These are phyloP conservation scores for Ceratoteleas bidentatus DNA, from an alignment of 1,140 invertebrate genomes.

Conservation along the genomic window DNA sequence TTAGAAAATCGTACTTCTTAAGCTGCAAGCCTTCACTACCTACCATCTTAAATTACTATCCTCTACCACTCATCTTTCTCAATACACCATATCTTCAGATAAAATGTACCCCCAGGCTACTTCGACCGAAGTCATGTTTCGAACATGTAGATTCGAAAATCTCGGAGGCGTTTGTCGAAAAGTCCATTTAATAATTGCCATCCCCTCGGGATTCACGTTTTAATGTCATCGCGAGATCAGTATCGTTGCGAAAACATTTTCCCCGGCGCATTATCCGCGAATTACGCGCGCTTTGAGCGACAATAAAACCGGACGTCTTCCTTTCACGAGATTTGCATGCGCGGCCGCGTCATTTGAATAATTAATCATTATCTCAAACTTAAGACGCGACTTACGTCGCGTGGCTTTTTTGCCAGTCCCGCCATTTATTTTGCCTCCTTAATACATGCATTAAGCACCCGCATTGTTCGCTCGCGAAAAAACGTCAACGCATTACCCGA, in stretches of 20 bases:
- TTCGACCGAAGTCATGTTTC: too few relatives aligned
- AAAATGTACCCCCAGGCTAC: too few relatives aligned
- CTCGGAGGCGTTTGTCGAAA: too few relatives aligned
- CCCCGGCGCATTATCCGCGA: constrained; percentile 21
- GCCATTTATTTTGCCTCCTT: not conserved
- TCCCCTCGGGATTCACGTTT: constrained; percentile 2
- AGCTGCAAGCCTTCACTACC: too few relatives aligned
- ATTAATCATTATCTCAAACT: constrained; percentile 37
- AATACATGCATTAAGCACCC: too few relatives aligned
- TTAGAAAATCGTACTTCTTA: too few relatives aligned
- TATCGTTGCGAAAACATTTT: constrained; percentile 41
- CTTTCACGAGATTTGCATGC: constrained; percentile 27
- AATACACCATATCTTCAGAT: too few relatives aligned
- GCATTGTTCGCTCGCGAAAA: too few relatives aligned
- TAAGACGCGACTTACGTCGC: constrained; percentile 20
- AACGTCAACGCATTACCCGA: too few relatives aligned
- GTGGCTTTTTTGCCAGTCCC: not conserved
- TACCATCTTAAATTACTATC: too few relatives aligned
- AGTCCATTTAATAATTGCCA: constrained; percentile 12
- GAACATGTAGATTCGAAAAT: too few relatives aligned
- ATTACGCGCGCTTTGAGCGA: constrained; percentile 21
- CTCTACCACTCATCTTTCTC: not conserved
- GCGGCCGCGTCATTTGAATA: constrained; percentile 19
- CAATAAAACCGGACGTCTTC: constrained; percentile 31
- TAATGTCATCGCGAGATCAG: constrained; percentile 31